Conservation (phyloP, 2,888 invertebrate genomes). For the Synergus umbraculus region DNA sequence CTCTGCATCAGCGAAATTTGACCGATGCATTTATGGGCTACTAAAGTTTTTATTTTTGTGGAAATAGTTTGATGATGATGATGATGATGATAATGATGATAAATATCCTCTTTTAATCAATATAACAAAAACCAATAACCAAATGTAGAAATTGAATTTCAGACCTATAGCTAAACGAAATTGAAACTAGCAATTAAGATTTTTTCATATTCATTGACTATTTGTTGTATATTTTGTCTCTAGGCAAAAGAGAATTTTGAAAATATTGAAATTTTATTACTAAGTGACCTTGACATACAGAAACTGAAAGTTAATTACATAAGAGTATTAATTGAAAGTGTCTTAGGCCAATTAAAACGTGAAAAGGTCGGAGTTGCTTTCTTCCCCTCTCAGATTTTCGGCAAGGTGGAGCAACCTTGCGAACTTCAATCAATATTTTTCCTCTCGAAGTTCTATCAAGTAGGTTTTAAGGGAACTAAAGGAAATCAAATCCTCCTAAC, state of each 20-base stretch:
- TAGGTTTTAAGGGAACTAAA: background rate
- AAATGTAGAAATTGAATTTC: background rate
- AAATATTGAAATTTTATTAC: background rate
- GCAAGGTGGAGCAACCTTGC: slow-evolving; percentile 21
- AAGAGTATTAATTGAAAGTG: slow-evolving; percentile 20
- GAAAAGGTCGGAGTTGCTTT: slow-evolving; percentile 17
- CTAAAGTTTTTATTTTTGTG: background rate
- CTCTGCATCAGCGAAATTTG: slow-evolving; percentile 21
- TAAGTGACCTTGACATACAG: background rate
- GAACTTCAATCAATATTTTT: slow-evolving; percentile 27
- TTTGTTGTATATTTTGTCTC: background rate
- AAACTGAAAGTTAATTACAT: background rate
- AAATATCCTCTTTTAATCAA: too few relatives aligned
- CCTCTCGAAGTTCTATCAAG: background rate
- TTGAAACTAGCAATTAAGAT: background rate
- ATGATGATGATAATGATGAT: background rate
- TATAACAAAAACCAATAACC: too few relatives aligned
- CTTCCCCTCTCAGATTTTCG: slow-evolving; percentile 6
- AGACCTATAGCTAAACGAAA: background rate
- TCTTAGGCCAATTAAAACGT: slow-evolving; percentile 22
- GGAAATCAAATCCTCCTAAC: background rate
- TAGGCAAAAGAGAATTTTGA: background rate
- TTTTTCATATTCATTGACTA: background rate
- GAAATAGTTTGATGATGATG: background rate
- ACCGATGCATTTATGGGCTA: background rate